A percentile compares a stretch with the other conserved stretches of the same genome.
These are phyloP conservation scores for Serilophus lunatus DNA, from an alignment of 2,113 vertebrate species.

Conservation along the genomic window DNA sequence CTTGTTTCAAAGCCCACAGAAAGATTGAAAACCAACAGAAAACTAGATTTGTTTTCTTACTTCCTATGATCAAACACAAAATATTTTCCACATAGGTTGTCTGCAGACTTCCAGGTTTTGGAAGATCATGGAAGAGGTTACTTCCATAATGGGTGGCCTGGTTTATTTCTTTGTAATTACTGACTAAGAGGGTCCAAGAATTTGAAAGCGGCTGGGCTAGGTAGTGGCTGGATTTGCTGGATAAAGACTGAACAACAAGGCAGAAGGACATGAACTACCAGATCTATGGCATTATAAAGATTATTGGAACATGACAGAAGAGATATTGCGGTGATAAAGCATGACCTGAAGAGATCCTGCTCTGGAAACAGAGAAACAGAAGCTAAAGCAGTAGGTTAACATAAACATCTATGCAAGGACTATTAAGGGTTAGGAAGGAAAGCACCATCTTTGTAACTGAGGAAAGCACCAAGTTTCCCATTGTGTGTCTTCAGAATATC, in stretches of 20 bases:
- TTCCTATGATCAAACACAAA: not conserved
- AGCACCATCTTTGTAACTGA: not conserved
- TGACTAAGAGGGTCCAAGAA: not conserved
- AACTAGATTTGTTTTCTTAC: not conserved
- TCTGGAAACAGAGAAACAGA: not conserved
- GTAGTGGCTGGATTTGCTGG: not conserved
- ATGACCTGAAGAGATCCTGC: not conserved
- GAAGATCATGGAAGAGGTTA: not conserved
- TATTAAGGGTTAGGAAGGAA: not conserved
- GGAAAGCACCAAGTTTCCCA: not conserved
- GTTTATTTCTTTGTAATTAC: not conserved
- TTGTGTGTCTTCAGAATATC: not conserved
- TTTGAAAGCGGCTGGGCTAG: not conserved
- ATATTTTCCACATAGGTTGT: not conserved
- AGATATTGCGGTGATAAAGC: not conserved
- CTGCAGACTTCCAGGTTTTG: not conserved
- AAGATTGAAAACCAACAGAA: not conserved
- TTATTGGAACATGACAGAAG: not conserved
- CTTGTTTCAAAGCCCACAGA: not conserved
- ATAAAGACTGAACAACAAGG: not conserved
- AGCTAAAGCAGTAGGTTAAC: not conserved
- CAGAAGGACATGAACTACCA: not conserved
- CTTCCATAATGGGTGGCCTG: not conserved
- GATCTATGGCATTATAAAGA: not conserved
- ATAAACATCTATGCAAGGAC: not conserved